These are phyloP conservation scores for Acanthosepion lycidas DNA, from an alignment of 2,888 invertebrate genomes.

Conservation along the genomic window DNA sequence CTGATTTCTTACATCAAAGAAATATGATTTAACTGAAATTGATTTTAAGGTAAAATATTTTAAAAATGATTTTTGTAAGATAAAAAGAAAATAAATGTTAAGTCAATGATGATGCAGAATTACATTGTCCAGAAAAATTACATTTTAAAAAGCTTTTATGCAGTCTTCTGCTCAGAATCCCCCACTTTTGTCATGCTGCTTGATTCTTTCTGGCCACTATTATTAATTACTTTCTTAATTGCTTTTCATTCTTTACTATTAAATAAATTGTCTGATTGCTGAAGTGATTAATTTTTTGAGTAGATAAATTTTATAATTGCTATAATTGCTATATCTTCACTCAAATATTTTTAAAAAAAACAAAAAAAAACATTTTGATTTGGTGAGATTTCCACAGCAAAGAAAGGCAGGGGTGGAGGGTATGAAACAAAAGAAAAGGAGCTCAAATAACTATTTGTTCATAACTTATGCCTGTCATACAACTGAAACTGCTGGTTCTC, in stretches of 20 bases:
- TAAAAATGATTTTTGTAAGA: not conserved
- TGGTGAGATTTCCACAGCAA: not conserved
- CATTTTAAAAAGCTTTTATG: not conserved
- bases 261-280: not conserved
- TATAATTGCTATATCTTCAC: not conserved
- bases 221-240: not conserved
- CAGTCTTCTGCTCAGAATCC: too few relatives aligned
- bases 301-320: not conserved
- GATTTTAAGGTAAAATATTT: not conserved
- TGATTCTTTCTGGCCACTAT: not conserved
- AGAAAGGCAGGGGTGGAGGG: not conserved
- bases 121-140: not conserved
- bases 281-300: too few relatives aligned
- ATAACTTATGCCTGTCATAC: not conserved
- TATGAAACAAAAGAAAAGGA: not conserved
- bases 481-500: not conserved
- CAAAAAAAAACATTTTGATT: not conserved
- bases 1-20: not conserved
- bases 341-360: not conserved
- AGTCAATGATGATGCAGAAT: not conserved
- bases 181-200: too few relatives aligned
- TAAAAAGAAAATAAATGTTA: not conserved
- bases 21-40: not conserved
- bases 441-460: not conserved
- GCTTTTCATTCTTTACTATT: too few relatives aligned